Base-by-base conservation (phyloP, 2,113 vertebrate species). In the Brevimyrus niger region DNA sequence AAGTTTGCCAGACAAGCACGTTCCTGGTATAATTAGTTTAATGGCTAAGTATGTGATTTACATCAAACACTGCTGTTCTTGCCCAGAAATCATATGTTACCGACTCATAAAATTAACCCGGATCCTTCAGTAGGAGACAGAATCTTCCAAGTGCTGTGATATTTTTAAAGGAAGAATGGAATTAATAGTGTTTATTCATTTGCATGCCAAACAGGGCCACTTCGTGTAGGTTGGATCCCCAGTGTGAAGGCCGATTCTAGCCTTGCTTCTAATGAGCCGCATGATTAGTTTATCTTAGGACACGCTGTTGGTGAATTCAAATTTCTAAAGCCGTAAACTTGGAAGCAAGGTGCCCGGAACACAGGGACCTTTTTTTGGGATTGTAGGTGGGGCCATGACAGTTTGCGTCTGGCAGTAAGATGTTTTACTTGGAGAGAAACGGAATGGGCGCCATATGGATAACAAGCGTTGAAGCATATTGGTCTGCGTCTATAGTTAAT, bases 391-490 rank as follows among this genome's bases (percentile, higher is more conserved):
- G 82, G 82, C 82, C 83, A 21, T 65, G 53, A n/a, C 53, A 65
- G 53, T 65, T 83, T 65, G 27, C 47, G 55, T 85, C 89, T 51
- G 89, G 82, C 50, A 82, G 55, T 58, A 84, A 89, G 89, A 90
- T 86, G 17, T 84, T 89, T 91, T 90, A 82, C 51, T 89, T 61
- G 58, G 80, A 89, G 48, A 47, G 87, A 88, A 88, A 50, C 21
- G 47, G 87, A 86, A 55, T 86, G 55, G 2, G 86, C 89, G 80
- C 85, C 87, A 90, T 83, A 82, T 90, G 53, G 73, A 87, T 85
- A 87, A 89, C 69, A 65, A 86, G 42, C 87, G 76, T 91, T 91
- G 92, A 91, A 95, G 95, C 95, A 95, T 95, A 95, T 96, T 94
- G 94, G 94, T 90, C 93, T 92, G 93, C 88, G 90, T 93, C 91